These are phyloP conservation scores for Agonum fuliginosum DNA, from an alignment of 2,888 invertebrate species.

Conservation along the genomic window DNA sequence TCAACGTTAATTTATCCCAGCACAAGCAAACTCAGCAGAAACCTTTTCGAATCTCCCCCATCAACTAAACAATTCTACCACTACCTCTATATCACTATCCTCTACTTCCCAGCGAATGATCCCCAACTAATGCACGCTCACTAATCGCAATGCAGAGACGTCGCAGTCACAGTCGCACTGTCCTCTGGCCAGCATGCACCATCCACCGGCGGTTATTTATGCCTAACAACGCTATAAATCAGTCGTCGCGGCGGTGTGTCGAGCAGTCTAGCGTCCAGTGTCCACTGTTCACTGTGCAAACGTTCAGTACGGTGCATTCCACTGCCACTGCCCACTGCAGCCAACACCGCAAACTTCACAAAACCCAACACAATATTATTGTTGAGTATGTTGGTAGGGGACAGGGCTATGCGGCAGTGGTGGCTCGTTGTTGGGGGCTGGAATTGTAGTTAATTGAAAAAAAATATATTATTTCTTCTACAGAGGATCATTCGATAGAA, in stretches of 20 bases:
- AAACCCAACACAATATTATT: background rate
- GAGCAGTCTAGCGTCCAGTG: conserved; percentile 33
- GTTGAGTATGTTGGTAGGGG: background rate
- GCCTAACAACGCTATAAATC: conserved; percentile 52
- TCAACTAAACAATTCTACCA: background rate
- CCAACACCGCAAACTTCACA: conserved; percentile 34
- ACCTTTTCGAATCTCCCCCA: background rate
- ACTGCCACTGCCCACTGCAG: background rate
- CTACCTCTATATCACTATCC: too few relatives aligned
- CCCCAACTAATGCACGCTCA: background rate
- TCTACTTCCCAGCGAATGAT: too few relatives aligned
- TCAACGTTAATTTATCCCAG: background rate
- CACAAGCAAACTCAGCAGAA: background rate
- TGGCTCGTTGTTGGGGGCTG: too few relatives aligned
- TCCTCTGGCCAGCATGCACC: too few relatives aligned
- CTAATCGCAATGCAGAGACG: conserved; percentile 28
- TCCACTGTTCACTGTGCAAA: too few relatives aligned
- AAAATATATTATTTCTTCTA: too few relatives aligned
- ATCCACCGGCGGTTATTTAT: conserved; percentile 49
- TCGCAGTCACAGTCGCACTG: too few relatives aligned
- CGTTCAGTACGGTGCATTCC: conserved; percentile 51
- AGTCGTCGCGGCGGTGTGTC: conserved; percentile 13
- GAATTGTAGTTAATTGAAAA: too few relatives aligned
- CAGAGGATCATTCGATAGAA: too few relatives aligned
- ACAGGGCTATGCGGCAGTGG: too few relatives aligned